phyloP scores from a whole-genome alignment of 2,888 invertebrate genomes.

The Eustalomyia histrio region DNA sequence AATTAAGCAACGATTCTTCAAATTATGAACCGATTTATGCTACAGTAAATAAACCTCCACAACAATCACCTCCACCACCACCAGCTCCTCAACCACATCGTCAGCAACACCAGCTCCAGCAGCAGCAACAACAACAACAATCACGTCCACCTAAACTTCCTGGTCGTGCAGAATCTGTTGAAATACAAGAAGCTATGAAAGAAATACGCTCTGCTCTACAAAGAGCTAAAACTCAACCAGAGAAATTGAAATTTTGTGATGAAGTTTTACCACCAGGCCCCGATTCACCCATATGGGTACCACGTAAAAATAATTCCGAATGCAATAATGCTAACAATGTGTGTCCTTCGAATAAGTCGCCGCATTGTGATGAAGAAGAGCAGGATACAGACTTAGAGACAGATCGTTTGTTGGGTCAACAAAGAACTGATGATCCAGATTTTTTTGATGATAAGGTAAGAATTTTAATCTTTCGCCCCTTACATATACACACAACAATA shows the following conservation, averaged over 20 bases:
- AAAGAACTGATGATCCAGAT: slow-evolving; percentile 93
- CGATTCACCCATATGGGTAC: slow-evolving; percentile 79
- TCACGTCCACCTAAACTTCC: slow-evolving; percentile 78
- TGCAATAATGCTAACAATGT: slow-evolving; percentile 22
- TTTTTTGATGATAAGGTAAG: slow-evolving; percentile 87
- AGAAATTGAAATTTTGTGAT: slow-evolving; percentile 77
- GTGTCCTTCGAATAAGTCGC: slow-evolving; percentile 67
- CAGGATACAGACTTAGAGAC: slow-evolving; percentile 99
- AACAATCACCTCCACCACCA: slow-evolving; percentile 83
- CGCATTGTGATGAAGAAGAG: slow-evolving; percentile 84
- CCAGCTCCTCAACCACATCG: slow-evolving; percentile 80
- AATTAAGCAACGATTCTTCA: slow-evolving; percentile 66
- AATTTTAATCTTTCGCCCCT: no score
- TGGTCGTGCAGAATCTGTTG: slow-evolving; percentile 79
- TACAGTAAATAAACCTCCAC: slow-evolving; percentile 68
- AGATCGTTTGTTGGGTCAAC: slow-evolving; percentile 96
- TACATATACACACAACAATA: no score
- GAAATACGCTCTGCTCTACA: slow-evolving; percentile 90
- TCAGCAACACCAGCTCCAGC: slow-evolving; percentile 77
- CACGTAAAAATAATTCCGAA: slow-evolving; percentile 70
- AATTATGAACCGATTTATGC: slow-evolving; percentile 76
- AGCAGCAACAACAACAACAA: slow-evolving; percentile 51
- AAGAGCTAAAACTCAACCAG: slow-evolving; percentile 78
- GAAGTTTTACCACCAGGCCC: slow-evolving; percentile 75
- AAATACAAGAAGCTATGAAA: slow-evolving; percentile 85